These are phyloP conservation scores for Galbula dea DNA, from an alignment of 2,113 vertebrate species.

Conservation along the genomic window DNA sequence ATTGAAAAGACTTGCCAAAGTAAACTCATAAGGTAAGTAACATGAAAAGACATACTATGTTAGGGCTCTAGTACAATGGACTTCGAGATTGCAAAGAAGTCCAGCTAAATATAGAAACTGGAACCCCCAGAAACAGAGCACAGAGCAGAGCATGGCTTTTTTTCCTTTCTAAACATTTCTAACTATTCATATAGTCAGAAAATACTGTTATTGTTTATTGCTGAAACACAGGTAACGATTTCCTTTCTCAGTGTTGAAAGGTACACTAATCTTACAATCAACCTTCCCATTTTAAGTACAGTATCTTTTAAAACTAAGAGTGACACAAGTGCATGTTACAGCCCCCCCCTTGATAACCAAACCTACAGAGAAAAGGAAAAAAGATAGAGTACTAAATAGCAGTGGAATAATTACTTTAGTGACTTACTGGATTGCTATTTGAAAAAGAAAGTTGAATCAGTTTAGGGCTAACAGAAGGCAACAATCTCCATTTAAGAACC, in stretches of 20 bases:
- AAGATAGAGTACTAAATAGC: neutral
- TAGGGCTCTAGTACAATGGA: neutral
- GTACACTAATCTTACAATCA: neutral
- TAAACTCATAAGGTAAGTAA: neutral
- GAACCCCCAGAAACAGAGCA: neutral
- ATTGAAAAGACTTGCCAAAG: neutral
- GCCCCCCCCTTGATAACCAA: neutral
- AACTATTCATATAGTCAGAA: neutral
- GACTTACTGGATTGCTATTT: neutral
- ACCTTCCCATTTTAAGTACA: neutral
- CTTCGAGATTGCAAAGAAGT: neutral
- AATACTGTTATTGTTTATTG: neutral
- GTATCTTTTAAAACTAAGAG: neutral
- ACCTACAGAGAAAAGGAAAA: neutral
- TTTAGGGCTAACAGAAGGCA: neutral
- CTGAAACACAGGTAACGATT: neutral
- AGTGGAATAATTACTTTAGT: neutral
- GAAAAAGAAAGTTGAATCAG: neutral
- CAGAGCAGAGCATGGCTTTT: neutral
- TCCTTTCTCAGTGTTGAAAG: neutral
- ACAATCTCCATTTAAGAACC: neutral
- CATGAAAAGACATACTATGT: neutral
- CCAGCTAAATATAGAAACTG: neutral
- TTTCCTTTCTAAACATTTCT: neutral
- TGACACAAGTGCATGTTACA: neutral